A percentile compares a stretch with the other conserved stretches of the same genome.
These are phyloP conservation scores for Coracias cyanogaster DNA, from an alignment of 2,797 vertebrate genomes.

Conservation along the genomic window DNA sequence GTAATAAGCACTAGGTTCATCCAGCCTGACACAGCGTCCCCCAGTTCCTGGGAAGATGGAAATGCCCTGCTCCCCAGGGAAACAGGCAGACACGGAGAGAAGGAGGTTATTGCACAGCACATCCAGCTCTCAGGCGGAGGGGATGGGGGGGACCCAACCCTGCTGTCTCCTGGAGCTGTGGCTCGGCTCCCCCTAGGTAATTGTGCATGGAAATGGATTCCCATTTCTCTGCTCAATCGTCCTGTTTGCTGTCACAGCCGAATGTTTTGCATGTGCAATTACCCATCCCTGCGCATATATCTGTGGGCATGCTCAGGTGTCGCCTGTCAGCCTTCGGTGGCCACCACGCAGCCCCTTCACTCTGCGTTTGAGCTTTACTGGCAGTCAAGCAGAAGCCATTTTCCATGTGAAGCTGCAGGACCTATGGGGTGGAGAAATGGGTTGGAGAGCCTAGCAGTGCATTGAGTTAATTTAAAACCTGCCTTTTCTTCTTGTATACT, in stretches of 20 bases:
- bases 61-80: not conserved
- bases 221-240: conserved; percentile 32
- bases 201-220: conserved; percentile 39
- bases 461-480: conserved; percentile 50
- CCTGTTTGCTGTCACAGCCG: conserved; percentile 42
- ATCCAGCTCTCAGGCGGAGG: not conserved
- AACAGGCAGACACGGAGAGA: not conserved
- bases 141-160: not conserved
- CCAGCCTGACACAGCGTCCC: not conserved
- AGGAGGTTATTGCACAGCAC: not conserved
- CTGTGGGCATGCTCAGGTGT: conserved; percentile 24
- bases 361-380: not conserved
- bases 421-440: conserved; percentile 38
- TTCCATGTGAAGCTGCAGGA: conserved; percentile 46
- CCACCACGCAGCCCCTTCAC: not conserved
- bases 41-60: not conserved
- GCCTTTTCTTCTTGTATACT: conserved; percentile 4
- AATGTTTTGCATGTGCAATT: conserved; percentile 45
- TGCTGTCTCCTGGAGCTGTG: not conserved
- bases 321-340: not conserved
- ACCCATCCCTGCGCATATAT: not conserved
- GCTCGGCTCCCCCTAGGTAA: not conserved
- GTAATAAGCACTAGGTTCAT: not conserved
- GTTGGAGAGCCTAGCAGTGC: conserved; percentile 13
- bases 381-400: conserved; percentile 57